Conservation (phyloP, 2,888 invertebrate species). For the Arrhopalites spinosus region DNA sequence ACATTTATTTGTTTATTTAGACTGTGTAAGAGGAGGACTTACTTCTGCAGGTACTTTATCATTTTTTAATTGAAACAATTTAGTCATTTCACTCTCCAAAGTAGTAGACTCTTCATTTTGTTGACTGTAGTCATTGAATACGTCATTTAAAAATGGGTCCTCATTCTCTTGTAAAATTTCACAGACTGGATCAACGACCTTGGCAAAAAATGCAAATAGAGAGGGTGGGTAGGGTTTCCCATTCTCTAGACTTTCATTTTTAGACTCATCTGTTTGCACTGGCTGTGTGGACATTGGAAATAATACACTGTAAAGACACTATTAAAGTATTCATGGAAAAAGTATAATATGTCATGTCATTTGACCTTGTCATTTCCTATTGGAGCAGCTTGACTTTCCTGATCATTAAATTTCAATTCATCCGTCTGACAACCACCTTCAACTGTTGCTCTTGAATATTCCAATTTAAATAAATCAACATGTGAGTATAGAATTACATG, state of each 20-base stretch:
- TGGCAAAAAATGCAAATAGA: slow-evolving; percentile 52
- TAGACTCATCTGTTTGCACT: slow-evolving; percentile 35
- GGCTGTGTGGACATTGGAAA: slow-evolving; percentile 8
- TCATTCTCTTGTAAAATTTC: slow-evolving; percentile 48
- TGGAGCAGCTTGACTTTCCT: slow-evolving; percentile 38
- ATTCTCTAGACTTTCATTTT: not conserved
- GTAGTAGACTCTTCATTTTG: slow-evolving; percentile 27
- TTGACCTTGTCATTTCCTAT: slow-evolving; percentile 31
- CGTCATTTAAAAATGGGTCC: slow-evolving; percentile 46
- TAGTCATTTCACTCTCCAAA: slow-evolving; percentile 34
- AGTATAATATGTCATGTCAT: not conserved
- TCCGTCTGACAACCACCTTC: slow-evolving; percentile 42
- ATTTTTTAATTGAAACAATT: slow-evolving; percentile 44
- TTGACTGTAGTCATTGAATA: slow-evolving; percentile 47
- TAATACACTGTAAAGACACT: not conserved
- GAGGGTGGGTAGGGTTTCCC: slow-evolving; percentile 50
- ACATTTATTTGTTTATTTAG: too few species aligned
- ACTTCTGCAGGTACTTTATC: slow-evolving; percentile 43
- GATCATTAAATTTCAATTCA: slow-evolving; percentile 37
- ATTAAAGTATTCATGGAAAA: not conserved
- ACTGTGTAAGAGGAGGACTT: too few species aligned
- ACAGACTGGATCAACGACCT: slow-evolving; percentile 51
- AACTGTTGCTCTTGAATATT: slow-evolving; percentile 34
- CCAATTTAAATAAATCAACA: not conserved
- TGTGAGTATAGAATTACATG: not conserved